Base-by-base conservation (phyloP, 1,140 invertebrate genomes). In the Drosophila sulfurigaster region DNA sequence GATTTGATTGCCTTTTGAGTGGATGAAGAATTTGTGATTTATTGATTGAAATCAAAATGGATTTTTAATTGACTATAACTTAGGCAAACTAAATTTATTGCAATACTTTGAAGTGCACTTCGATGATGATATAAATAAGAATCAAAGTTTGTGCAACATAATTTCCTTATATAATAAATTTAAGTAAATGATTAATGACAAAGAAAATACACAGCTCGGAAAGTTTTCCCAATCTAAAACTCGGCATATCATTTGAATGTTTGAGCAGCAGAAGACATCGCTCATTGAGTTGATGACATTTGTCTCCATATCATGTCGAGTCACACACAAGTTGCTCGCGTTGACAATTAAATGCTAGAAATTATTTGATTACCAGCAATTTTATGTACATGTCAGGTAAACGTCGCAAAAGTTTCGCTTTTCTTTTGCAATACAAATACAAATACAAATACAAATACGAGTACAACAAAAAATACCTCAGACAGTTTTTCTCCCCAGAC, bases 321-420 rank as follows among this genome's bases (percentile, higher is more conserved):
- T 69, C 58, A 67, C 66, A 77, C 66, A 51, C 67, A 83, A 83
- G 16, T 49, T 35, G 35, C 6, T 67, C n/a, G 73, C 63, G 75
- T 60, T 69, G 80, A 75, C 82, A 87, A 87, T 87, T 87, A 87
- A 88, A 88, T 63, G 73, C 66, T 79, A 80, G 83, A 83, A 88
- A 87, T 88, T 88, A 87, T 87, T 87, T 88, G 80, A 87, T 88
- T 87, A 88, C 83, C 83, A 73, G 51, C 71, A 71, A 78, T 79
- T 82, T 82, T 13, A n/a, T 25, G 46, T 70, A 81, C 82, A 76
- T 81, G 72, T 48, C 72, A 78, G 65, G 60, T 62, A 48, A 65
- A 69, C 62, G 72, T 65, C 51, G 54, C 25, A 74, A 78, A 75
- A 83, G 78, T 88, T 87, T 88, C 77, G 83, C 82, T 82, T 87